Evolutionary conservation across 1,140 invertebrate genomes (phyloP).

Genomic region (Drosophila nigromelanica): DNA sequence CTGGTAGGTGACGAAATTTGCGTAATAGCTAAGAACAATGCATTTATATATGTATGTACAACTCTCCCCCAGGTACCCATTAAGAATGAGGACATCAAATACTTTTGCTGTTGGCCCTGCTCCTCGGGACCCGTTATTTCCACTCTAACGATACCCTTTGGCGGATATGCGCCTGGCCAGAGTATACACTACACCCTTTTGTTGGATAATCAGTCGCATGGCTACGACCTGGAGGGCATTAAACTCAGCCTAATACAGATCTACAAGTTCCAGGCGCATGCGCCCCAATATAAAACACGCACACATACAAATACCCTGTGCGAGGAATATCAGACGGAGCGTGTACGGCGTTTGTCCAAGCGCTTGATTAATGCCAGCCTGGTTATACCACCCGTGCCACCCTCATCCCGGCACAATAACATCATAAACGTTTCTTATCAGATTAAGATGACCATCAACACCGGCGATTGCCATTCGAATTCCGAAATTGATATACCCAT

Average conservation of each 20-base stretch:
- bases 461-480: constrained; percentile 53
- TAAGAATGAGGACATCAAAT: constrained; percentile 54
- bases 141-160: constrained; percentile 65
- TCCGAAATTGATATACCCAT: constrained; percentile 60
- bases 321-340: constrained; percentile 27
- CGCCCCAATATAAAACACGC: constrained; percentile 44
- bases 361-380: constrained; percentile 54
- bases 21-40: background rate
- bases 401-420: constrained; percentile 79
- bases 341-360: constrained; percentile 61
- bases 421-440: constrained; percentile 59
- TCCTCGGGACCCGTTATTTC: constrained; percentile 60
- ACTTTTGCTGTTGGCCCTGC: constrained; percentile 78
- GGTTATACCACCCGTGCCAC: constrained; percentile 62
- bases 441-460: constrained; percentile 54
- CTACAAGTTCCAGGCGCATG: constrained; percentile 50
- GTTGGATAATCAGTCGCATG: constrained; percentile 66
- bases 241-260: constrained; percentile 44
- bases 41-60: too few species aligned
- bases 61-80: constrained; percentile 49
- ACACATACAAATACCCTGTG: constrained; percentile 36
- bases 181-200: constrained; percentile 53
- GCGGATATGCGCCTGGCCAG: constrained; percentile 74
- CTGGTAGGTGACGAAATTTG: constrained; percentile 41
- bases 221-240: constrained; percentile 56